Base-by-base conservation (phyloP, 1,140 invertebrate species). In the Papilio xuthus region DNA sequence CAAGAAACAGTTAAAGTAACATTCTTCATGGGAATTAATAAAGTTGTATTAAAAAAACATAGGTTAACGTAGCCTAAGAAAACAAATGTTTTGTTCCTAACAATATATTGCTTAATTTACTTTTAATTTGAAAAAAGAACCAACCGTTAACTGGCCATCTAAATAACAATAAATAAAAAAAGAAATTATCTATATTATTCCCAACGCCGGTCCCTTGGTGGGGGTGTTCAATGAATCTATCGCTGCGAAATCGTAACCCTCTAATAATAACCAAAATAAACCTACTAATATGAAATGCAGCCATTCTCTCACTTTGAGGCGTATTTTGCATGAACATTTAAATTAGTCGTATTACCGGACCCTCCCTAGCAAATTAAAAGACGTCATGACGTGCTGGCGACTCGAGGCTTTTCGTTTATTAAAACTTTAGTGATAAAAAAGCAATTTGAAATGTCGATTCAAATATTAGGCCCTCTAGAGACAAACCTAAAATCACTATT, bases 181-280 rank as follows among this genome's bases (percentile, higher is more conserved):
- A 53, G 44, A 86, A 79, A 80, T 78, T 74, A 84, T 90, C 88
- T 87, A 90, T 81, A 78, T 83, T 87, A 89, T 85, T 81, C 82
- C 83, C 83, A 86, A 80, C 85, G 70, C 20, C 83, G 74, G 82
- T 71, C 82, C 79, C 85, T 83, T 74, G 72, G 79, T 81, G 85
- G 88, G 86, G 82, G 79, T 79, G 81, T 83, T 77, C 80, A 81
- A 82, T 81, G 82, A 86, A 86, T 79, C 78, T 74, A 81, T 60
- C 23, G 82, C 81, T 77, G 72, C 83, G 80, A 86, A 90, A 88
- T 88, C 87, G 83, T 83, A 84, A 87, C 83, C 87, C 88, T 83
- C 79, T 87, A 87, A 89, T 90, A 32, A 67, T 88, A 87, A 90
- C 88, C 88, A 86, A 86, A 80, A 89, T 81, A n/a, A 53, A 53